Evolutionary conservation across 1,140 invertebrate genomes (phyloP).

Genomic region (Listronotus bonariensis): DNA sequence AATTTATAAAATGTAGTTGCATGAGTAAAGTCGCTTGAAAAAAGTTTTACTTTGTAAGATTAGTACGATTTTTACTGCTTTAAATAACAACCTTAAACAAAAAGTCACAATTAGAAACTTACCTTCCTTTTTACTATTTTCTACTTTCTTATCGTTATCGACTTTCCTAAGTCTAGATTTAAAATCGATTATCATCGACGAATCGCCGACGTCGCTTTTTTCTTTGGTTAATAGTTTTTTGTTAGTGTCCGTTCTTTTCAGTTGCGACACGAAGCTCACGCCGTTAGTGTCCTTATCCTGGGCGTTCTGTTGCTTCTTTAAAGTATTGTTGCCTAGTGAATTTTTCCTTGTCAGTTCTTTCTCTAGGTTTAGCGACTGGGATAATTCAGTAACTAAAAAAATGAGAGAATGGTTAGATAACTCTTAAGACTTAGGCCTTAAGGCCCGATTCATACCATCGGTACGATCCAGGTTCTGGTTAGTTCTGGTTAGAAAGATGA

Average conservation of each 20-base stretch:
- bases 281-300: slow-evolving; percentile 44
- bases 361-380: slow-evolving; percentile 41
- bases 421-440: too few species aligned
- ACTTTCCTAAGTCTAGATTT: slow-evolving; percentile 85
- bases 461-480: too few species aligned
- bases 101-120: not conserved
- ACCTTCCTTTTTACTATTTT: slow-evolving; percentile 43
- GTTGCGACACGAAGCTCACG: slow-evolving; percentile 47
- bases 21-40: too few species aligned
- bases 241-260: slow-evolving; percentile 49
- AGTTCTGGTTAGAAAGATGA: too few species aligned
- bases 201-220: slow-evolving; percentile 47
- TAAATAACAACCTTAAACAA: too few species aligned
- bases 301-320: slow-evolving; percentile 24
- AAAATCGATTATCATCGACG: slow-evolving; percentile 73
- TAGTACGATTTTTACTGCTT: too few species aligned
- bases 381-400: slow-evolving; percentile 38
- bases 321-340: slow-evolving; percentile 23
- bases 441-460: too few species aligned
- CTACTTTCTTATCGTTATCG: slow-evolving; percentile 61
- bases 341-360: slow-evolving; percentile 30
- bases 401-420: too few species aligned
- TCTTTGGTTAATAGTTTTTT: slow-evolving; percentile 50
- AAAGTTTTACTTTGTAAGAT: too few species aligned
- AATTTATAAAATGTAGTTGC: too few species aligned